Conservation (phyloP, 1,140 invertebrate species). For the Philotrypesis tridentata region DNA sequence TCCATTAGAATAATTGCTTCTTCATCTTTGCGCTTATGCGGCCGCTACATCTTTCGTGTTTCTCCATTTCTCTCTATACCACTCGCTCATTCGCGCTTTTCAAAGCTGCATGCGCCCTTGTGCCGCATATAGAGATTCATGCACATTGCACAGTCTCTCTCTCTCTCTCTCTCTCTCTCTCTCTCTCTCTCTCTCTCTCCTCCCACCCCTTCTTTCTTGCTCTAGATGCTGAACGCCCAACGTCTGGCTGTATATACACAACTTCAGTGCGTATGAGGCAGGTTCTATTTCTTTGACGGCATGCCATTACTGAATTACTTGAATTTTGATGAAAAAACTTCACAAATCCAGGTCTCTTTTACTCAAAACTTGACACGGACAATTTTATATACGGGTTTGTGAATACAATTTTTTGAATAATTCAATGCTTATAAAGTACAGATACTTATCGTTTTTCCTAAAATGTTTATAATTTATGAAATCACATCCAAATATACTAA, state of each 20-base stretch:
- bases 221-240: neutral
- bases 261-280: neutral
- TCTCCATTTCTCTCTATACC: neutral
- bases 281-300: conserved; percentile 23
- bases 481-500: too few relatives aligned
- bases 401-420: neutral
- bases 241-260: neutral
- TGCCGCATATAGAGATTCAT: neutral
- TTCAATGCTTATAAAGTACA: too few relatives aligned
- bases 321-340: conserved; percentile 22
- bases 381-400: neutral
- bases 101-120: neutral
- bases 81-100: conserved; percentile 6
- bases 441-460: too few relatives aligned
- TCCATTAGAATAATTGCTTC: conserved; percentile 74
- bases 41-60: conserved; percentile 54
- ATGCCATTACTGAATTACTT: conserved; percentile 29
- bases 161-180: too few relatives aligned
- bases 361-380: neutral
- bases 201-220: too few relatives aligned
- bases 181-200: too few relatives aligned
- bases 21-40: conserved; percentile 70
- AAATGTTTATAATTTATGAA: too few relatives aligned
- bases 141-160: too few relatives aligned
- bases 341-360: neutral